These are phyloP conservation scores for Ephestia elutella DNA, from an alignment of 1,140 invertebrate genomes.

Conservation along the genomic window DNA sequence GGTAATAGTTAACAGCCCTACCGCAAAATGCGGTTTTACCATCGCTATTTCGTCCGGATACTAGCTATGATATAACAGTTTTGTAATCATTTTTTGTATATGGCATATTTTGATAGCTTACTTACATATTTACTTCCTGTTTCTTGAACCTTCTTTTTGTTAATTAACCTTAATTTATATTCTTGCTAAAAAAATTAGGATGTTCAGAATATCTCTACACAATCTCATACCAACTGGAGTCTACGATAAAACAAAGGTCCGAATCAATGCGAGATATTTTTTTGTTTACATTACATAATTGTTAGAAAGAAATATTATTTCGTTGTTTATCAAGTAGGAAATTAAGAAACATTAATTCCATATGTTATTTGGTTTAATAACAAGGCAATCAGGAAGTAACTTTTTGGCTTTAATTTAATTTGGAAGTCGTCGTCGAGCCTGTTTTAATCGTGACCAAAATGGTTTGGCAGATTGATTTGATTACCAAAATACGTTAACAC, in stretches of 20 bases:
- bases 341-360: not conserved
- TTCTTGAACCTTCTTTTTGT: not conserved
- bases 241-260: no score
- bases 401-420: not conserved
- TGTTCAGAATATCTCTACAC: not conserved
- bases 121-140: not conserved
- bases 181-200: not conserved
- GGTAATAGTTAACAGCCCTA: not conserved
- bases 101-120: not conserved
- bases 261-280: not conserved
- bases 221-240: no score
- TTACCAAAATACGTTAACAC: not conserved
- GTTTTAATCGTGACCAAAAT: not conserved
- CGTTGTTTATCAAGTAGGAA: not conserved
- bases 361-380: not conserved
- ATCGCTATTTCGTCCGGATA: not conserved
- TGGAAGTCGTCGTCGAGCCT: not conserved
- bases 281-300: not conserved
- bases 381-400: not conserved
- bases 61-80: not conserved
- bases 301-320: not conserved
- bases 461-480: not conserved
- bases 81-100: constrained; percentile 1
- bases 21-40: not conserved
- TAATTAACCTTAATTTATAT: not conserved